phyloP scores from a whole-genome alignment of 1,140 invertebrate species.

The Periplaneta americana region DNA sequence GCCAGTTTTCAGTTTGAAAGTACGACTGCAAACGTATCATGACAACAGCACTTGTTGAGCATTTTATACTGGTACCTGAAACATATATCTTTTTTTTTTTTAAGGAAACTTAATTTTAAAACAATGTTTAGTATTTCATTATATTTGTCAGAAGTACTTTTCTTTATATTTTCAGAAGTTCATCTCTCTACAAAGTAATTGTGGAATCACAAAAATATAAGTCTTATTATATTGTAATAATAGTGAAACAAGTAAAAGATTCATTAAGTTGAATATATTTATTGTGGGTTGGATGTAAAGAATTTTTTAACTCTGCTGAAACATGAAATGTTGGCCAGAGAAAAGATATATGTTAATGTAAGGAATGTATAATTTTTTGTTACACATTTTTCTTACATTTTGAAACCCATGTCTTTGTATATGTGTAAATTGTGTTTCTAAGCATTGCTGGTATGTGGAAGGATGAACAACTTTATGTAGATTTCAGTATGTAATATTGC shows the following conservation, averaged over 20 bases:
- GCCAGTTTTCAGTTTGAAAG: too few relatives aligned
- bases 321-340: too few relatives aligned
- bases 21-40: too few relatives aligned
- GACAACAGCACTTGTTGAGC: too few relatives aligned
- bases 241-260: too few relatives aligned
- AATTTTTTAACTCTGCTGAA: too few relatives aligned
- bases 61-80: too few relatives aligned
- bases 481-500: too few relatives aligned
- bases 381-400: neutral
- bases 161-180: neutral
- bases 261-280: neutral
- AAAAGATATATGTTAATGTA: neutral
- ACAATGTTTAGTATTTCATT: neutral
- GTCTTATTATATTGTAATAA: too few relatives aligned
- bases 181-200: too few relatives aligned
- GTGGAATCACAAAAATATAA: too few relatives aligned
- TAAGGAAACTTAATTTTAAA: neutral
- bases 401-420: neutral
- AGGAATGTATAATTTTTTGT: neutral
- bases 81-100: too few relatives aligned
- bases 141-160: neutral
- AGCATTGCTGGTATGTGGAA: neutral
- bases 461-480: neutral
- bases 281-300: neutral
- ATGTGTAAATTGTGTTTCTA: neutral